Conservation (phyloP, 2,888 invertebrate species). For the Carpatolechia fugitivella region DNA sequence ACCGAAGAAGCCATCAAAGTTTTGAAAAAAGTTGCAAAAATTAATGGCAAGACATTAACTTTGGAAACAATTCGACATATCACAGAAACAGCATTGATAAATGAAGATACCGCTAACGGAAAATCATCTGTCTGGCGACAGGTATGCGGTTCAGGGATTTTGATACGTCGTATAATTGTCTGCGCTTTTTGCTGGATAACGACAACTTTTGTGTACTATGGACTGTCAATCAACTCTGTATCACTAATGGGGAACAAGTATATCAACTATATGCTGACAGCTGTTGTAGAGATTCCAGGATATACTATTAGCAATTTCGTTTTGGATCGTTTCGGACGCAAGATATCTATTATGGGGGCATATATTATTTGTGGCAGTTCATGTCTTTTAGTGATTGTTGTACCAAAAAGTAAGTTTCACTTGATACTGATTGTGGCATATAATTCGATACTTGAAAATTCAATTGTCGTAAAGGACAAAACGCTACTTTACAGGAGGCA, state of each 20-base stretch:
- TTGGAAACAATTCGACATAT: not conserved
- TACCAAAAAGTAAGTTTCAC: not conserved
- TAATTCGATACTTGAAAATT: too few relatives aligned
- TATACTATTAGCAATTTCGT: not conserved
- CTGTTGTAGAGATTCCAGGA: constrained; percentile 7
- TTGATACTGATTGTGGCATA: too few relatives aligned
- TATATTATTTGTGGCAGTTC: not conserved
- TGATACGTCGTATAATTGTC: not conserved
- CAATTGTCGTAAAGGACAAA: too few relatives aligned
- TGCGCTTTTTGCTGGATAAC: constrained; percentile 7
- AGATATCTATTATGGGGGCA: not conserved
- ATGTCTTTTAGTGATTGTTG: not conserved
- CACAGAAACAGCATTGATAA: not conserved
- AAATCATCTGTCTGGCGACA: not conserved
- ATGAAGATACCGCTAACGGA: not conserved
- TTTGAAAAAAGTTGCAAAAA: not conserved
- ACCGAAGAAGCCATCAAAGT: not conserved
- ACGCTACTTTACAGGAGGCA: too few relatives aligned
- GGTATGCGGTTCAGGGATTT: not conserved
- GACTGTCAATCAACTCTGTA: constrained; percentile 10
- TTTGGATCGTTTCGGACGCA: not conserved
- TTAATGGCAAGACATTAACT: not conserved
- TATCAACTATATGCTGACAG: constrained; percentile 8
- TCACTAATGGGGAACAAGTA: constrained; percentile 9
- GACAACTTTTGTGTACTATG: constrained; percentile 10